Percentiles rank a stretch among this genome's conserved stretches.
Conservation (phyloP, 2,113 vertebrate genomes). For the Erpornis zantholeuca region DNA sequence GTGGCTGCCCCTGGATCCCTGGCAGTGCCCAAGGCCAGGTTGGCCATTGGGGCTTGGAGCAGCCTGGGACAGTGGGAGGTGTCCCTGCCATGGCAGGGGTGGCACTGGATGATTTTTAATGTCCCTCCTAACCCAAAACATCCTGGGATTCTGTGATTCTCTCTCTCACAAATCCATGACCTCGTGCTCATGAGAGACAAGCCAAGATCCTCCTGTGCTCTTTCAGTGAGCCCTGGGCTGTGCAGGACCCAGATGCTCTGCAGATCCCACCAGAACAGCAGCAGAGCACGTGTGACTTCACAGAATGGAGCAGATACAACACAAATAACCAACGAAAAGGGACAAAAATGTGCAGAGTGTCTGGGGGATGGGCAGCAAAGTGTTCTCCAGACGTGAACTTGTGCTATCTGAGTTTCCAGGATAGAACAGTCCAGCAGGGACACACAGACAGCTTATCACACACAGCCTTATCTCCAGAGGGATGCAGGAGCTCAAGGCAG, state of each 20-base stretch:
- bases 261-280: neutral
- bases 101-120: fast-evolving
- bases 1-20: neutral
- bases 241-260: neutral
- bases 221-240: neutral
- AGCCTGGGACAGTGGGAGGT: neutral
- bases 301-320: neutral
- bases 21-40: neutral
- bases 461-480: neutral
- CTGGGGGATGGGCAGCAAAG: neutral
- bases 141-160: neutral
- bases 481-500: neutral
- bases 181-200: neutral
- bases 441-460: neutral
- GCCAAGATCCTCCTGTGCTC: neutral
- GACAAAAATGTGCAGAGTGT: neutral
- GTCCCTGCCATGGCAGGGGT: neutral
- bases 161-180: neutral
- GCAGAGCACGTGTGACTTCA: neutral
- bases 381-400: neutral
- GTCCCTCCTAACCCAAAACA: neutral
- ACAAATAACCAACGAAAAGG: neutral
- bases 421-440: neutral
- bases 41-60: neutral
- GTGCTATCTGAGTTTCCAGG: neutral